These are phyloP conservation scores for Habropoda laboriosa DNA, from an alignment of 1,140 invertebrate genomes.

Conservation along the genomic window DNA sequence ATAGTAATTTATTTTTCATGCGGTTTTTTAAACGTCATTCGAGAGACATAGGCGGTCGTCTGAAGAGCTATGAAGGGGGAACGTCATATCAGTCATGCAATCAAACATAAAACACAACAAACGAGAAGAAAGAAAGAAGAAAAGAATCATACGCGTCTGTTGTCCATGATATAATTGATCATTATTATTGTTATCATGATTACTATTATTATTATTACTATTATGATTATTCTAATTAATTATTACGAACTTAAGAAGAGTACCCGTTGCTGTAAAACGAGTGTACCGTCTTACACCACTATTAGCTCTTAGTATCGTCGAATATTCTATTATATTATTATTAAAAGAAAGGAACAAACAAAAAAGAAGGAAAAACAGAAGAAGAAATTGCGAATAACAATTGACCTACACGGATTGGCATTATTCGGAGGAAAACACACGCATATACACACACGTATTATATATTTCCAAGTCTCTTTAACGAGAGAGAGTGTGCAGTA, in stretches of 20 bases:
- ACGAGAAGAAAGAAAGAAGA: slow-evolving; percentile 2
- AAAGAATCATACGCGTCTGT: slow-evolving; percentile 34
- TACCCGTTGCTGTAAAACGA: slow-evolving; percentile 20
- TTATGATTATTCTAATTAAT: slow-evolving; percentile 37
- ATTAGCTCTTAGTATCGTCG: slow-evolving; percentile 26
- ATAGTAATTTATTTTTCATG: slow-evolving; percentile 80
- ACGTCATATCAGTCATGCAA: slow-evolving; percentile 80
- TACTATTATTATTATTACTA: no score
- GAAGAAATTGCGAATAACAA: slow-evolving; percentile 43
- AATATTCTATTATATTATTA: slow-evolving; percentile 31
- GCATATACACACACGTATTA: neutral
- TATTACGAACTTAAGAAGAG: slow-evolving; percentile 33
- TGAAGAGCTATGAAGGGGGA: slow-evolving; percentile 68
- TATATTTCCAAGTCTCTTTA: slow-evolving; percentile 32
- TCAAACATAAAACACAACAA: slow-evolving; percentile 71
- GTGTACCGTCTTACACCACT: slow-evolving; percentile 28
- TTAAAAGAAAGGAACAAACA: no score
- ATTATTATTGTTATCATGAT: slow-evolving; percentile 41
- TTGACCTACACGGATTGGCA: slow-evolving; percentile 31
- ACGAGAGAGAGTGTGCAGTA: slow-evolving; percentile 40
- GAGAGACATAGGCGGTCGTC: slow-evolving; percentile 61
- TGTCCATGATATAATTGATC: slow-evolving; percentile 50
- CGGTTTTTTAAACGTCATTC: slow-evolving; percentile 67
- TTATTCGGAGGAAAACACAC: slow-evolving; percentile 27
- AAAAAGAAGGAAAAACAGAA: no score